phyloP scores from a whole-genome alignment of 2,888 invertebrate genomes.

The Ennomos fuscantarius region DNA sequence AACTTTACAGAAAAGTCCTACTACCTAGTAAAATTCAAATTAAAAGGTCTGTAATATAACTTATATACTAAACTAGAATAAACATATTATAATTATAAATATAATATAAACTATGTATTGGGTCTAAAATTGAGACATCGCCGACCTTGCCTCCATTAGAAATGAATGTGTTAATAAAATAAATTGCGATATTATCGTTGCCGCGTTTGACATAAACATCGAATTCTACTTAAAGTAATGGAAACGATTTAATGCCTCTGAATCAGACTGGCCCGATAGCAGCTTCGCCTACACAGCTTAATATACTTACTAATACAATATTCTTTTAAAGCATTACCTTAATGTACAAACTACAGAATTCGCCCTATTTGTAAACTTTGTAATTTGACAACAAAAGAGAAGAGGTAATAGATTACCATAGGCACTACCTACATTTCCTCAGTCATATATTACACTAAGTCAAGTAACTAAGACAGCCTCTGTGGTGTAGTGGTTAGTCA shows the following conservation, averaged over 20 bases:
- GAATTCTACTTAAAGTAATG: conserved; percentile 83
- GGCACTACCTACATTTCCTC: too few species aligned
- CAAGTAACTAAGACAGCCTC: too few species aligned
- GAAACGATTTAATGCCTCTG: conserved; percentile 77
- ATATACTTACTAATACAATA: too few species aligned
- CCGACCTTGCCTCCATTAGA: conserved; percentile 66
- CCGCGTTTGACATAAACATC: conserved; percentile 80
- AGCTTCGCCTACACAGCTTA: conserved; percentile 26
- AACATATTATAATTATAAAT: too few species aligned
- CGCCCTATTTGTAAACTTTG: conserved; percentile 7
- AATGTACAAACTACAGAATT: too few species aligned
- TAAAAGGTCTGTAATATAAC: neutral
- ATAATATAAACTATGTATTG: conserved; percentile 2
- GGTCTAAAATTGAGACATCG: conserved; percentile 36
- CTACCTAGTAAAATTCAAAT: too few species aligned
- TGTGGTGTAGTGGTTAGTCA: too few species aligned
- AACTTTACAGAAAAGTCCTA: too few species aligned
- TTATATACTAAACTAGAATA: neutral
- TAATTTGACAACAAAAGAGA: conserved; percentile 2
- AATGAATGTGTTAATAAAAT: conserved; percentile 75
- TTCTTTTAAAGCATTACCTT: too few species aligned
- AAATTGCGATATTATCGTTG: conserved; percentile 80
- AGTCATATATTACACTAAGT: too few species aligned
- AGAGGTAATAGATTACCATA: too few species aligned
- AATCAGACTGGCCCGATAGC: conserved; percentile 66